Evolutionary conservation across 2,113 vertebrate species (phyloP).

Genomic region (Nesogale talazaci): DNA sequence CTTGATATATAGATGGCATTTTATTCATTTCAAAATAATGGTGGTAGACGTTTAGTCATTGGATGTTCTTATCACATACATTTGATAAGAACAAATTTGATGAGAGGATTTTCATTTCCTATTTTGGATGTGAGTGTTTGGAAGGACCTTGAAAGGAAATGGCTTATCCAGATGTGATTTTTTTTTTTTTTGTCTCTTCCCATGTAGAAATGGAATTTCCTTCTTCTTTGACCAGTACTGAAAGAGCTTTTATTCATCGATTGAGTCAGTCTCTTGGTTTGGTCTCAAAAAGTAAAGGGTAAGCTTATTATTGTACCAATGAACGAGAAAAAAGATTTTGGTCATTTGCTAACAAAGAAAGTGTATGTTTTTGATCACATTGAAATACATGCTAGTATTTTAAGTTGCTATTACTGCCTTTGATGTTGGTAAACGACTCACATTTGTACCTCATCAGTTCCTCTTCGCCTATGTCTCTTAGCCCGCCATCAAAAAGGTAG

Average conservation of each 20-base stretch:
- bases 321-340: background rate
- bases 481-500: too few relatives aligned
- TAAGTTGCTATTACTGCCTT: conserved; percentile 35
- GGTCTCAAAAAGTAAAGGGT: conserved; percentile 96
- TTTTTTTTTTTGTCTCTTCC: background rate
- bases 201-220: conserved; percentile 95
- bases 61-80: background rate
- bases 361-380: background rate
- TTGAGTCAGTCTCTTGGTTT: conserved; percentile 93
- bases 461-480: background rate
- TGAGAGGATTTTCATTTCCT: conserved; percentile 26
- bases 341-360: background rate
- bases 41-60: background rate
- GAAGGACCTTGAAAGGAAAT: conserved; percentile 45
- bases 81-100: background rate
- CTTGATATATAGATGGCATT: background rate
- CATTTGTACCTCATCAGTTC: background rate
- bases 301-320: conserved; percentile 72
- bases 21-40: conserved; percentile 16
- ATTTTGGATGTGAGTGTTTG: conserved; percentile 13
- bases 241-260: conserved; percentile 95
- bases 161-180: background rate
- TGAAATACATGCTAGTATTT: conserved; percentile 32
- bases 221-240: conserved; percentile 92
- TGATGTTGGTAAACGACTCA: conserved; percentile 35